These are phyloP conservation scores for Oreonectes daqikongensis DNA, from an alignment of 2,797 vertebrate genomes.

Conservation along the genomic window DNA sequence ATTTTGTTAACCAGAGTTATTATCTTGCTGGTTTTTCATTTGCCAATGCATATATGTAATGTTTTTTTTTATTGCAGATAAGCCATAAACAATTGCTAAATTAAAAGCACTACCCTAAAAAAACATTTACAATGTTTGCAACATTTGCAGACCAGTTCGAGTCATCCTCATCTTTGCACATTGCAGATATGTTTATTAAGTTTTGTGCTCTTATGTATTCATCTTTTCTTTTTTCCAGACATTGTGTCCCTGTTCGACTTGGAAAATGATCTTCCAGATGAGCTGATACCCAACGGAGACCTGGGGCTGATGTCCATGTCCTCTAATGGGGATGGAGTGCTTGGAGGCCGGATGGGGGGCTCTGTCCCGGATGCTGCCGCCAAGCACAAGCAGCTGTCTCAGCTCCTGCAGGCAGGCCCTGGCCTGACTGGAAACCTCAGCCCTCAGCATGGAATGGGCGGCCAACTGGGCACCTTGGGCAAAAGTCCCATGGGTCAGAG, in stretches of 20 bases:
- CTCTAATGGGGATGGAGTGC: slow-evolving; percentile 67
- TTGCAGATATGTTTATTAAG: too few species aligned
- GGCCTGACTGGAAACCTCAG: slow-evolving; percentile 81
- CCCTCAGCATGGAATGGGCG: slow-evolving; percentile 81
- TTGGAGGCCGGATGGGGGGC: slow-evolving; percentile 79
- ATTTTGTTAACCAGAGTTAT: neutral
- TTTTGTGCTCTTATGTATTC: neutral
- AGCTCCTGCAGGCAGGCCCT: slow-evolving; percentile 89
- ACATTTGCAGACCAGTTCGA: too few species aligned
- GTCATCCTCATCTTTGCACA: too few species aligned
- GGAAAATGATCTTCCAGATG: slow-evolving; percentile 97
- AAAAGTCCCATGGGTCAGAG: slow-evolving; percentile 90
- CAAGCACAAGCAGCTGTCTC: slow-evolving; percentile 96
- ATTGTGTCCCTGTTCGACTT: slow-evolving; percentile 94
- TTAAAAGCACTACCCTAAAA: too few species aligned
- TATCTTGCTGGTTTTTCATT: too few species aligned
- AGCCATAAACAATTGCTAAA: too few species aligned
- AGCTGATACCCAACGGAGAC: slow-evolving; percentile 94
- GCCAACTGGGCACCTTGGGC: slow-evolving; percentile 86
- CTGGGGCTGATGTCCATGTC: slow-evolving; percentile 83
- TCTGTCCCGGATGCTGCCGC: slow-evolving; percentile 90
- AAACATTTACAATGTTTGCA: too few species aligned
- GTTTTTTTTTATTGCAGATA: too few species aligned
- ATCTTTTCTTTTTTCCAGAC: slow-evolving; percentile 76
- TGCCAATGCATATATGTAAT: too few species aligned